These are phyloP conservation scores for Corella eumyota DNA, from an alignment of 23 tunicate species.

Conservation along the genomic window DNA sequence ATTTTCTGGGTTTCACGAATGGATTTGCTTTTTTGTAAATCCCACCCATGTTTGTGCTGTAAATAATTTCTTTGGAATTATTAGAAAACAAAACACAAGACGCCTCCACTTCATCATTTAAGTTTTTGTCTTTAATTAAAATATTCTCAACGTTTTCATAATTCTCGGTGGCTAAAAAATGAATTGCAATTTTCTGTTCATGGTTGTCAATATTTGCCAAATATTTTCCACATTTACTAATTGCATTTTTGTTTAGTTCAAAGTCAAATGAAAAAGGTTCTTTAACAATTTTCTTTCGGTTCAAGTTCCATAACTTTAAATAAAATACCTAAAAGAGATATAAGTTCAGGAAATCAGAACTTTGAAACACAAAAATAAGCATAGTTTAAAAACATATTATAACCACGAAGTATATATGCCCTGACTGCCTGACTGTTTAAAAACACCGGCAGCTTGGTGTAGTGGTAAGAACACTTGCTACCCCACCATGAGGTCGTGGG, in stretches of 20 bases:
- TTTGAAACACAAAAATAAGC: no score
- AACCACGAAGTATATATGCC: no score
- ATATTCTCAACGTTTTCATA: neutral
- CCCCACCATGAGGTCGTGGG: no score
- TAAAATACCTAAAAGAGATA: slow-evolving; percentile 43
- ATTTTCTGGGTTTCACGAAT: no score
- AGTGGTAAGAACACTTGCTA: no score
- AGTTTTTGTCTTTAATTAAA: no score
- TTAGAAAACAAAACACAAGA: neutral
- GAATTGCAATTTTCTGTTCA: neutral
- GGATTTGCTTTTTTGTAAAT: slow-evolving; percentile 1
- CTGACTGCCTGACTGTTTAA: no score
- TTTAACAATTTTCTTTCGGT: slow-evolving; percentile 9
- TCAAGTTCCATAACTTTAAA: slow-evolving; percentile 44
- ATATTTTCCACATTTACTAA: slow-evolving; percentile 37
- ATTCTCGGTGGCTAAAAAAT: slow-evolving; percentile 5
- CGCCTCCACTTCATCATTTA: no score
- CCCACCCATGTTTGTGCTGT: neutral
- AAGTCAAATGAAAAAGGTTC: slow-evolving; percentile 20
- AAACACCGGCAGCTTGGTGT: no score
- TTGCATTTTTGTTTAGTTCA: slow-evolving; percentile 21
- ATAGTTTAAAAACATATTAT: no score
- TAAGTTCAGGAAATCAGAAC: no score
- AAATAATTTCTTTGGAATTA: slow-evolving; percentile 2
- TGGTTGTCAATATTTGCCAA: slow-evolving; percentile 10